Conservation (phyloP, 2,888 invertebrate genomes). For the Eurytoma californica region DNA sequence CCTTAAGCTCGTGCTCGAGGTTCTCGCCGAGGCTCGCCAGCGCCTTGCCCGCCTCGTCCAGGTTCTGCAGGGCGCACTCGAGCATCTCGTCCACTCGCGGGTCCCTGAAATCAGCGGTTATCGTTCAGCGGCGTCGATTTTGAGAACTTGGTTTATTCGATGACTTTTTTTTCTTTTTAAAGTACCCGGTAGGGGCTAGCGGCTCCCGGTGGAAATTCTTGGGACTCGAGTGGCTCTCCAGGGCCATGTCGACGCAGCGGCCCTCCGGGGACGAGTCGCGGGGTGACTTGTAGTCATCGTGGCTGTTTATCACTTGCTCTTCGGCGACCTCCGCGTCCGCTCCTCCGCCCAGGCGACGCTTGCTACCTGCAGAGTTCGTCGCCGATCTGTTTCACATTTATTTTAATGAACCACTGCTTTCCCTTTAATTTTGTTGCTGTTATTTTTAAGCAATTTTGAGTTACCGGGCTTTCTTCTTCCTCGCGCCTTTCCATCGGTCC, state of each 20-base stretch:
- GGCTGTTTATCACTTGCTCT: not conserved
- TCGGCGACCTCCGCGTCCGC: constrained; percentile 29
- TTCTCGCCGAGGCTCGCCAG: constrained; percentile 67
- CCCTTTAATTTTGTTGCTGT: not conserved
- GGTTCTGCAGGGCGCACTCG: constrained; percentile 67
- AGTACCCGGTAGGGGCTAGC: constrained; percentile 31
- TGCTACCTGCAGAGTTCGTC: too few relatives aligned
- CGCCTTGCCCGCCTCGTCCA: constrained; percentile 68
- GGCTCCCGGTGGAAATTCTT: not conserved
- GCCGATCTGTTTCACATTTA: constrained; percentile 5
- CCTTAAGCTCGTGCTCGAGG: constrained; percentile 71
- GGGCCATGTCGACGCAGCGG: too few relatives aligned
- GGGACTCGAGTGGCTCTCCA: too few relatives aligned
- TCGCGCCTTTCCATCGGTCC: constrained; percentile 5
- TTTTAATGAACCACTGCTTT: not conserved
- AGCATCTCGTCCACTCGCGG: constrained; percentile 69
- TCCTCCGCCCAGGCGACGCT: constrained; percentile 41
- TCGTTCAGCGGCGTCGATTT: too few relatives aligned
- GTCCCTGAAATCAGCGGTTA: constrained; percentile 59
- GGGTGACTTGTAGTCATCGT: too few relatives aligned
- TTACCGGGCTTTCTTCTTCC: constrained; percentile 22
- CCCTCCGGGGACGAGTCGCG: not conserved
- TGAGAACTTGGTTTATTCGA: not conserved
- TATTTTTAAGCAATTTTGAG: not conserved
- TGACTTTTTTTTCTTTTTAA: not conserved